Conservation (phyloP, 2,888 invertebrate species). For the Ophion ventricosus region DNA sequence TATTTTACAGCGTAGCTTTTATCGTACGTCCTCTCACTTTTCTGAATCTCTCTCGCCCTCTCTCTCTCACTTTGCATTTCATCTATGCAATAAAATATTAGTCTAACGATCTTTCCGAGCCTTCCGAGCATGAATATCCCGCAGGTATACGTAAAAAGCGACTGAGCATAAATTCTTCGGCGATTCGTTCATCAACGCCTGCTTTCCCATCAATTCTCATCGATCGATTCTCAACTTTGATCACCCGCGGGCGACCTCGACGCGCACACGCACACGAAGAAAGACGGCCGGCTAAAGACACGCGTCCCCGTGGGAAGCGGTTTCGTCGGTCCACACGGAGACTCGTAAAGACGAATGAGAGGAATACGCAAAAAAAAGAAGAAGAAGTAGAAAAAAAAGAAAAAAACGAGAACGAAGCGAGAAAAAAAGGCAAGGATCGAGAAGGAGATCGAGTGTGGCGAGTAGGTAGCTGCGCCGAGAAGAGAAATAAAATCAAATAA, state of each 20-base stretch:
- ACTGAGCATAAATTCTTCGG: conserved; percentile 52
- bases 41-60: not conserved
- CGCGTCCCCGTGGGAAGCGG: conserved; percentile 78
- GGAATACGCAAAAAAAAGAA: conserved; percentile 72
- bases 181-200: conserved; percentile 60
- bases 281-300: conserved; percentile 22
- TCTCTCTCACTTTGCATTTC: no score
- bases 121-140: conserved; percentile 19
- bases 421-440: conserved; percentile 69
- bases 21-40: not conserved
- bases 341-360: conserved; percentile 76
- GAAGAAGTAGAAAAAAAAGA: conserved; percentile 73
- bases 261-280: conserved; percentile 33
- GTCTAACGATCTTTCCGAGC: not conserved
- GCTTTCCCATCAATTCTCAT: conserved; percentile 54
- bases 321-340: conserved; percentile 69
- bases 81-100: not conserved
- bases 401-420: conserved; percentile 72
- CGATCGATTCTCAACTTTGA: conserved; percentile 65
- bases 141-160: not conserved
- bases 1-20: conserved; percentile 5
- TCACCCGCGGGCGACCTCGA: conserved; percentile 50
- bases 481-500: conserved; percentile 74
- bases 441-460: conserved; percentile 60
- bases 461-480: conserved; percentile 55